phyloP scores from a whole-genome alignment of 1,140 invertebrate genomes.

The Delia radicum region DNA sequence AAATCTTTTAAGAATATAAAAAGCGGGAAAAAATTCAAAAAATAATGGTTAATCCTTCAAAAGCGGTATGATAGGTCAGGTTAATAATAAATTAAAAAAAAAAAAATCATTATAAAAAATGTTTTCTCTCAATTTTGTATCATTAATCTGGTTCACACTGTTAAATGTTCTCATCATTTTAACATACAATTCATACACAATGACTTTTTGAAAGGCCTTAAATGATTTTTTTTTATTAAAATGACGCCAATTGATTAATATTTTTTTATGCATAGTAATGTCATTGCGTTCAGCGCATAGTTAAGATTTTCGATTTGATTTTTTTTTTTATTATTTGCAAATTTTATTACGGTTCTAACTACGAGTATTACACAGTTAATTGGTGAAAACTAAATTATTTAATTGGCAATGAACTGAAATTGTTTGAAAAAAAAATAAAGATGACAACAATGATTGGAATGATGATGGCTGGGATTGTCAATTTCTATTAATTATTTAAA shows the following conservation, averaged over 20 bases:
- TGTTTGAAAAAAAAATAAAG: background rate
- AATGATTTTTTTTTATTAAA: background rate
- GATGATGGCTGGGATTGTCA: background rate
- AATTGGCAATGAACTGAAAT: conserved; percentile 4
- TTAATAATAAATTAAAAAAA: no score
- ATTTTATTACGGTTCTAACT: background rate
- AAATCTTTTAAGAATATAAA: no score
- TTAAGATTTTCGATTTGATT: background rate
- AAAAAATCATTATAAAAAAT: no score
- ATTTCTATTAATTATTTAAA: background rate
- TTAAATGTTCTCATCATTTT: background rate
- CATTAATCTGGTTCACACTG: no score
- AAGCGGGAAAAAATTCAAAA: no score
- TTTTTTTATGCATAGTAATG: background rate
- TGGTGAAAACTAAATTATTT: background rate
- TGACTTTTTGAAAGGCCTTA: background rate
- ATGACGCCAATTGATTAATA: background rate
- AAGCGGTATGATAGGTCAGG: no score
- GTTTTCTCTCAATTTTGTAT: no score
- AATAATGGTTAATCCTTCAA: no score
- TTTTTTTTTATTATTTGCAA: background rate
- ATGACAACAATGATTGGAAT: background rate
- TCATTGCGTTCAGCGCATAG: background rate
- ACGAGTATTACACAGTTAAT: background rate
- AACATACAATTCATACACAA: background rate